A percentile compares a stretch with the other conserved stretches of the same genome.
These are phyloP conservation scores for Willowsia nigromaculata DNA, from an alignment of 2,888 invertebrate genomes.

Conservation along the genomic window DNA sequence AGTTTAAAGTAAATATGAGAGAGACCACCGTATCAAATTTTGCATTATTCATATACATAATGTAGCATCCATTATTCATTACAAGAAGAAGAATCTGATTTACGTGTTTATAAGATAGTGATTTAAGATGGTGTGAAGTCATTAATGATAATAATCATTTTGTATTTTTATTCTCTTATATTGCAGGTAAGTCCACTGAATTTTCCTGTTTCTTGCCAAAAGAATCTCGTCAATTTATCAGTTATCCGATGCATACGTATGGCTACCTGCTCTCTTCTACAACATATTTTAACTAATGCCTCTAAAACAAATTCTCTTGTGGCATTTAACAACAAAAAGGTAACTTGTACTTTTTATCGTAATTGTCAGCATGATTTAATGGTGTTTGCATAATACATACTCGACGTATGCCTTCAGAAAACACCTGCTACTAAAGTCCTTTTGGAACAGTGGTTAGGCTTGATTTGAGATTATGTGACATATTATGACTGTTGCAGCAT, in stretches of 20 bases:
- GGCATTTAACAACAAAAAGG: background rate
- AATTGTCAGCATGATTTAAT: slow-evolving; percentile 17
- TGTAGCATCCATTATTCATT: background rate
- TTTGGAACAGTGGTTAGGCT: no score
- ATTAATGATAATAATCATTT: slow-evolving; percentile 23
- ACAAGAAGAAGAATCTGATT: background rate
- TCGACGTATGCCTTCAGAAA: background rate
- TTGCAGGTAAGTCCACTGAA: slow-evolving; percentile 47
- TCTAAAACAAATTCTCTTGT: background rate
- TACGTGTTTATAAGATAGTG: background rate
- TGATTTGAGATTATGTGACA: no score
- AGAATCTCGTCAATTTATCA: background rate
- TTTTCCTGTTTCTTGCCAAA: background rate
- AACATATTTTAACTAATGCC: background rate
- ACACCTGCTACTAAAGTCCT: background rate
- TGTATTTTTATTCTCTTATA: background rate
- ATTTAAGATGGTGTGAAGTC: slow-evolving; percentile 20
- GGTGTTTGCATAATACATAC: background rate
- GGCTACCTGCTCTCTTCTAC: background rate
- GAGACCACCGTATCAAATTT: background rate
- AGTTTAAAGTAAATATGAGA: background rate
- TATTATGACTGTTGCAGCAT: no score
- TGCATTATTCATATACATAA: background rate
- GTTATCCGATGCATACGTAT: background rate
- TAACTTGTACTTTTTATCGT: background rate